phyloP scores from a whole-genome alignment of 2,888 invertebrate genomes.

The Pemphredon lugubris region DNA sequence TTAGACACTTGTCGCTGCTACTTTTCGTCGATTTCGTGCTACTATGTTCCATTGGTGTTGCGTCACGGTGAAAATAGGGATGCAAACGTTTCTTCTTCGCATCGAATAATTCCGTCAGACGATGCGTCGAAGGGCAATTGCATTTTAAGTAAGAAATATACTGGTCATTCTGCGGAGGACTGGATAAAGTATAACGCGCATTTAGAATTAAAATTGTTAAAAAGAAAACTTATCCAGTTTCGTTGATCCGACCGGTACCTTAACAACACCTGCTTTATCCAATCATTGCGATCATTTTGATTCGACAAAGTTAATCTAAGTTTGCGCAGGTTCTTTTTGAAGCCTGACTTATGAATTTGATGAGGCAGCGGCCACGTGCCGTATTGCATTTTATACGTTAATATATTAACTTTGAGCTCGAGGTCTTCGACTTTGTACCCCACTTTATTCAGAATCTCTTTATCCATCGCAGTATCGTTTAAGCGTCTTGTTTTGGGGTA shows the following conservation, averaged over 20 bases:
- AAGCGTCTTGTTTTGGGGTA: conserved; percentile 59
- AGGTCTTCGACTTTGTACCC: conserved; percentile 73
- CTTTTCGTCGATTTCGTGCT: conserved; percentile 53
- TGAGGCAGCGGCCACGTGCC: conserved; percentile 74
- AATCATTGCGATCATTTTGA: conserved; percentile 63
- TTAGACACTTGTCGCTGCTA: conserved; percentile 51
- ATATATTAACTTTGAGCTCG: conserved; percentile 73
- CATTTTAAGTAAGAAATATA: conserved; percentile 46
- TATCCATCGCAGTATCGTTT: conserved; percentile 49
- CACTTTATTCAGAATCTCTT: conserved; percentile 64
- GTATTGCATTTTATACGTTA: conserved; percentile 76
- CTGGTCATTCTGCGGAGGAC: conserved; percentile 46
- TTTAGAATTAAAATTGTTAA: not conserved
- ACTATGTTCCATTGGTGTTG: conserved; percentile 45
- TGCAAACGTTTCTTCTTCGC: conserved; percentile 51
- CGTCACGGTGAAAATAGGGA: conserved; percentile 7
- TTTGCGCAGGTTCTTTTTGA: conserved; percentile 54
- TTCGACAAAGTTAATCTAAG: conserved; percentile 65
- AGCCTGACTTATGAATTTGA: conserved; percentile 57
- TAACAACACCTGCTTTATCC: conserved; percentile 68
- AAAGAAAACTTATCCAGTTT: not conserved
- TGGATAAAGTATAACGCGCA: conserved; percentile 16
- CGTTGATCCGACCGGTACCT: conserved; percentile 54
- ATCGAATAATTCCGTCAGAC: conserved; percentile 55
- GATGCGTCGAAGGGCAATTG: conserved; percentile 46